Evolutionary conservation across 2,113 vertebrate species (phyloP).

Genomic region (Pterocles orientalis): DNA sequence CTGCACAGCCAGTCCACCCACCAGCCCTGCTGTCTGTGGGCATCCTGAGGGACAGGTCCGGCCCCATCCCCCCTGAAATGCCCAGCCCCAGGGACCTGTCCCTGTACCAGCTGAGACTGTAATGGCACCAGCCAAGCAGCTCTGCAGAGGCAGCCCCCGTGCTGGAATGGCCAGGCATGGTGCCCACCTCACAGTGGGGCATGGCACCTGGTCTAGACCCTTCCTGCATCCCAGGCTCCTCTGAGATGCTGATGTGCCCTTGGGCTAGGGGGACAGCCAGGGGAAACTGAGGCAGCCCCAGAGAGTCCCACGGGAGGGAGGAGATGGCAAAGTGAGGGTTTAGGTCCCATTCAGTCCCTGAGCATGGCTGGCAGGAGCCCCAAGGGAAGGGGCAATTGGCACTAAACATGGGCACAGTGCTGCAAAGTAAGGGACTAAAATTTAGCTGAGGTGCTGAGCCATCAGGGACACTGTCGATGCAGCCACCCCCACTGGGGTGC

Average conservation of each 20-base stretch:
- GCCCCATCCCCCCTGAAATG: background rate
- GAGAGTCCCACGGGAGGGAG: background rate
- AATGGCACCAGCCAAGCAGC: background rate
- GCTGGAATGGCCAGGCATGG: background rate
- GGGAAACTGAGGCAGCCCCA: background rate
- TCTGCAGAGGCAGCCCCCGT: background rate
- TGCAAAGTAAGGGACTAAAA: background rate
- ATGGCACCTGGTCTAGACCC: background rate
- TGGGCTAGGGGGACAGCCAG: background rate
- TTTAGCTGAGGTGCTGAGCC: background rate
- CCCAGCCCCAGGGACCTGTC: background rate
- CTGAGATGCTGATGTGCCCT: background rate
- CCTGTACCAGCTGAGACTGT: background rate
- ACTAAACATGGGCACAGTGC: accelerated
- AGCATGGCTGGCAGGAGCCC: background rate
- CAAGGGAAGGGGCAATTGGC: background rate
- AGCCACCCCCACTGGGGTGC: background rate
- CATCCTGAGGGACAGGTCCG: background rate
- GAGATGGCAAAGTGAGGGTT: background rate
- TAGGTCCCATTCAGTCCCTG: background rate
- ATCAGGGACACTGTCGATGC: background rate
- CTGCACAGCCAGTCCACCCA: background rate
- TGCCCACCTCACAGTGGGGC: background rate
- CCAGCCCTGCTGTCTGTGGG: background rate
- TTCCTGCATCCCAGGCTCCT: background rate